These are phyloP conservation scores for Helicoverpa zea DNA, from an alignment of 1,140 invertebrate genomes.

Conservation along the genomic window DNA sequence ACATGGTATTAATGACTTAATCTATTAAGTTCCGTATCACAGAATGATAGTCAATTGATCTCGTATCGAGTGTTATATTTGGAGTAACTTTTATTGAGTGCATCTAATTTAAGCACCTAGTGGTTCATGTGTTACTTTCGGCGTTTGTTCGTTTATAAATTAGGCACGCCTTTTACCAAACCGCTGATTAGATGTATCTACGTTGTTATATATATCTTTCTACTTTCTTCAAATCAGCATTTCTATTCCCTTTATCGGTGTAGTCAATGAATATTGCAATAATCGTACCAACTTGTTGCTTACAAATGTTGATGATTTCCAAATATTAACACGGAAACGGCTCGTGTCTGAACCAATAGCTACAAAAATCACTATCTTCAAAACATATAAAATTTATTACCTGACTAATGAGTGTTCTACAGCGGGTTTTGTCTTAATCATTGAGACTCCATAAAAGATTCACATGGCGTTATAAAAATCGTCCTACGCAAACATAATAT, in stretches of 20 bases:
- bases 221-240: neutral
- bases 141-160: no score
- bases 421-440: constrained; percentile 34
- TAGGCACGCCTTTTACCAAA: no score
- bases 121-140: no score
- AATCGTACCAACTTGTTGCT: constrained; percentile 10
- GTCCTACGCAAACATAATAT: constrained; percentile 41
- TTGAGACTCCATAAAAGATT: constrained; percentile 24
- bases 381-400: constrained; percentile 20
- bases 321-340: neutral
- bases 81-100: no score
- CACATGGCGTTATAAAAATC: constrained; percentile 39
- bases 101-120: no score
- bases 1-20: no score
- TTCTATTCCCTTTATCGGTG: constrained; percentile 29
- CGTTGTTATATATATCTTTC: no score
- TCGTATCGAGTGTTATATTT: neutral
- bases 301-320: constrained; percentile 18
- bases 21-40: no score
- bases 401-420: neutral
- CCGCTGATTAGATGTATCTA: no score
- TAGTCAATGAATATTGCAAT: constrained; percentile 51
- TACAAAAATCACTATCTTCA: constrained; percentile 15
- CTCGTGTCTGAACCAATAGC: neutral
- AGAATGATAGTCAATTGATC: neutral